Evolutionary conservation across 30 jellyfish, hydroid and myxozoan species (phyloP).

Genomic region (Aurelia aurita): DNA sequence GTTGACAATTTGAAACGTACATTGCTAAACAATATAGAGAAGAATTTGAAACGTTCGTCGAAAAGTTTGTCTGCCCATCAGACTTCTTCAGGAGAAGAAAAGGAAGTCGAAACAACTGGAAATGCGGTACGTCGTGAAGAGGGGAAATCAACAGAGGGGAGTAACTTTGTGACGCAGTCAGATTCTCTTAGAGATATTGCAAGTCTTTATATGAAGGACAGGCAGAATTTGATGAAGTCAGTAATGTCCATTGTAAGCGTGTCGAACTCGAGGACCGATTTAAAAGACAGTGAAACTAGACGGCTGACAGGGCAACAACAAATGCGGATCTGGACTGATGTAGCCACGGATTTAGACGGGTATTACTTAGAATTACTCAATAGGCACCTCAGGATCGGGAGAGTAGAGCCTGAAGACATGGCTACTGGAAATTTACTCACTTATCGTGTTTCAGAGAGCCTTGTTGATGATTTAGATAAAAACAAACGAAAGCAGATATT

Average conservation of each 20-base stretch:
- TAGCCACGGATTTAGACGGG: conserved; percentile 66
- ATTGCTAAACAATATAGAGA: conserved; percentile 10
- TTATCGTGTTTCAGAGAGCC: conserved; percentile 41
- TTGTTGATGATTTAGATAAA: conserved; percentile 35
- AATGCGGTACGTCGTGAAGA: background rate
- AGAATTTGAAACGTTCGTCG: background rate
- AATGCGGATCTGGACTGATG: conserved; percentile 64
- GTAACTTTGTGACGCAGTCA: background rate
- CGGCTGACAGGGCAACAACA: conserved; percentile 29
- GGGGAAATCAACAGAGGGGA: background rate
- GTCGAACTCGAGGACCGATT: background rate
- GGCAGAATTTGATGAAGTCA: conserved; percentile 14
- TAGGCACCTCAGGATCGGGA: conserved; percentile 31
- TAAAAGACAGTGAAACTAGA: background rate
- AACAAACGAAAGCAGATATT: conserved; percentile 30
- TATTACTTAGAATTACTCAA: conserved; percentile 54
- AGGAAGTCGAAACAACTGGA: too few relatives aligned
- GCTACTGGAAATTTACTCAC: conserved; percentile 28
- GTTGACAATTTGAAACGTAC: conserved; percentile 43
- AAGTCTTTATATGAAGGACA: conserved; percentile 19
- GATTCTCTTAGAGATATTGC: conserved; percentile 43
- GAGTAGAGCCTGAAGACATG: conserved; percentile 9
- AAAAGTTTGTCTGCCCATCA: background rate
- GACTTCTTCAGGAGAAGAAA: background rate
- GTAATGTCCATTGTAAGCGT: conserved; percentile 1